A percentile compares a stretch with the other conserved stretches of the same genome.
phyloP scores from a whole-genome alignment of 2,113 vertebrate genomes.

The Octodon degus region DNA sequence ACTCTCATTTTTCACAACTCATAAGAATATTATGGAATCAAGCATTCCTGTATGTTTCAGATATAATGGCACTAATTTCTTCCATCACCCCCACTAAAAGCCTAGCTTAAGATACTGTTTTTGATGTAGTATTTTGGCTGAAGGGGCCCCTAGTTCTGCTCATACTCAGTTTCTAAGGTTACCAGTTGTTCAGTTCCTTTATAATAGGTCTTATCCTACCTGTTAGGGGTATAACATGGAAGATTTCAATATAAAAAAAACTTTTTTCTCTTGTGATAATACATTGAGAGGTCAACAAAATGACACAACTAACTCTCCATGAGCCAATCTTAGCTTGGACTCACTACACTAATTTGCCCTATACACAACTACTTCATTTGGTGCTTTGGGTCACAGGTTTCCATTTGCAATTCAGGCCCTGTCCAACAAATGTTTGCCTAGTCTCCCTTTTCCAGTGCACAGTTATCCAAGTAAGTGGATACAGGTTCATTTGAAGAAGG shows the following conservation, averaged over 20 bases:
- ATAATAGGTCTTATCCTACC: not conserved
- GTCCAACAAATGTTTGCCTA: not conserved
- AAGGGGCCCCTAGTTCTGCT: not conserved
- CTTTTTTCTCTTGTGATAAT: conserved; percentile 11
- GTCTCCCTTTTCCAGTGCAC: not conserved
- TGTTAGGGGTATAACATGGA: not conserved
- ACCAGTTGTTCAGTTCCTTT: not conserved
- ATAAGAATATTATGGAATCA: not conserved
- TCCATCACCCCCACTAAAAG: not conserved
- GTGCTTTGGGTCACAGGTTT: not conserved
- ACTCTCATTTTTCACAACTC: not conserved
- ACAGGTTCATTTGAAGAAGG: not conserved
- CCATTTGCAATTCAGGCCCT: not conserved
- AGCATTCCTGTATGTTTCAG: not conserved
- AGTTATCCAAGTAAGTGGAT: not conserved
- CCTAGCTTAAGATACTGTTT: not conserved
- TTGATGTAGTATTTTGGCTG: conserved; percentile 13
- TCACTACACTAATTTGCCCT: not conserved
- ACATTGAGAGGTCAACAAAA: not conserved
- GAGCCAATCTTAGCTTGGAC: conserved; percentile 15
- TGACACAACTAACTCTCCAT: not conserved
- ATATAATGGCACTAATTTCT: not conserved
- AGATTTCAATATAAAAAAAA: not conserved
- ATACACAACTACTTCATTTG: not conserved
- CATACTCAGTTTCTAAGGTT: not conserved